A percentile compares a stretch with the other conserved stretches of the same genome.
Evolutionary conservation across 2,113 vertebrate species (phyloP).

Genomic region (Petrocephalus zakoni): DNA sequence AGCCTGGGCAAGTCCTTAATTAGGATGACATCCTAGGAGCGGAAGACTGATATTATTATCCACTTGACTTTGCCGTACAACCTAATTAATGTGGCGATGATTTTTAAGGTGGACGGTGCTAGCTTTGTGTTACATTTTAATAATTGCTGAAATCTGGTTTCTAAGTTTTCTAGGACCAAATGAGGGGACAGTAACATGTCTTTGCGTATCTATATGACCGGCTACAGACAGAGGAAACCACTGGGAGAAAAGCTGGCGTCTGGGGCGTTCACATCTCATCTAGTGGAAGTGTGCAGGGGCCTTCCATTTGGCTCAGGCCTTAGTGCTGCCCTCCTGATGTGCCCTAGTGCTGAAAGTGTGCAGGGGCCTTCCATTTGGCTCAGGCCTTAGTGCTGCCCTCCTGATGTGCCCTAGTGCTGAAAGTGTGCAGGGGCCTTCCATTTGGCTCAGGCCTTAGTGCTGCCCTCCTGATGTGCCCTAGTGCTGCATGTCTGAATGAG

Average conservation of each 20-base stretch:
- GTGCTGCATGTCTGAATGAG: neutral
- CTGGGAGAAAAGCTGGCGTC: neutral
- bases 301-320: neutral
- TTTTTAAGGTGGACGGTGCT: neutral
- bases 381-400: neutral
- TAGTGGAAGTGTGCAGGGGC: neutral
- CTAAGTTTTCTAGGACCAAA: neutral
- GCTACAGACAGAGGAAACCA: neutral
- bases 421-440: neutral
- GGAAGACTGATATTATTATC: neutral
- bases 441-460: neutral
- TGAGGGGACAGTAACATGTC: neutral
- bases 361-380: neutral
- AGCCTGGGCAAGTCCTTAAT: neutral
- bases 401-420: neutral
- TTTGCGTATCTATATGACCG: too few species aligned
- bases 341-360: neutral
- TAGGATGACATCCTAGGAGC: neutral
- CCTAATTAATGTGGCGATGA: neutral
- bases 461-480: neutral
- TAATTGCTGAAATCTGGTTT: neutral
- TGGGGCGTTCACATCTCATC: neutral
- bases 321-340: neutral
- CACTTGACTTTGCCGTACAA: neutral
- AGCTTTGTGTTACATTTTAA: neutral